A percentile compares a stretch with the other conserved stretches of the same genome.
Conservation (phyloP, 1,140 invertebrate species). For the Drosophila equinoxialis region DNA sequence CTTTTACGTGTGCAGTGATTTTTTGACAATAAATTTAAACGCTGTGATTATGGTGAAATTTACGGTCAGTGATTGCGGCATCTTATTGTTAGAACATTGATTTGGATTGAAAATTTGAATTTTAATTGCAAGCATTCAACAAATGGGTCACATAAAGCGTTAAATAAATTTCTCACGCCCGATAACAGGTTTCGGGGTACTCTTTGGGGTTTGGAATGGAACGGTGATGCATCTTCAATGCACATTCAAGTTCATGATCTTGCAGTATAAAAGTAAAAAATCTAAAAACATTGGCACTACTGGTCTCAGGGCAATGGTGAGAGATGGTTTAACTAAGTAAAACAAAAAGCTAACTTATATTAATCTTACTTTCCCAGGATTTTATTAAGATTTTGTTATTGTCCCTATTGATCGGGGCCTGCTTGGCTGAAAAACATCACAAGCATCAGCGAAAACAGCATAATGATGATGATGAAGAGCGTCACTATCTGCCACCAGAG, state of each 20-base stretch:
- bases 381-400: constrained; percentile 38
- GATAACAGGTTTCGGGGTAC: constrained; percentile 53
- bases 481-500: constrained; percentile 56
- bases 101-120: constrained; percentile 29
- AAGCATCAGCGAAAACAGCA: constrained; percentile 53
- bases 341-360: not conserved
- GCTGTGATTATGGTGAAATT: constrained; percentile 57
- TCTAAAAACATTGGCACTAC: constrained; percentile 17
- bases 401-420: constrained; percentile 37
- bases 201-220: constrained; percentile 34
- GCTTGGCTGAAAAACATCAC: constrained; percentile 58
- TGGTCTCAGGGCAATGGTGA: constrained; percentile 45
- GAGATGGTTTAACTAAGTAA: not conserved
- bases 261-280: constrained; percentile 38
- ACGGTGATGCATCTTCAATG: not conserved
- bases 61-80: constrained; percentile 42
- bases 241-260: not conserved
- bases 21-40: constrained; percentile 53
- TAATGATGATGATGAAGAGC: constrained; percentile 53
- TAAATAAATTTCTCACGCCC: constrained; percentile 65
- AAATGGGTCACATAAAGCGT: constrained; percentile 62
- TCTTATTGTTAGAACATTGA: constrained; percentile 43
- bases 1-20: constrained; percentile 8
- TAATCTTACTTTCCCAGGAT: constrained; percentile 30
- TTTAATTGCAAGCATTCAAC: constrained; percentile 60